Evolutionary conservation across 2,113 vertebrate species (phyloP).

Genomic region (Gadus macrocephalus): DNA sequence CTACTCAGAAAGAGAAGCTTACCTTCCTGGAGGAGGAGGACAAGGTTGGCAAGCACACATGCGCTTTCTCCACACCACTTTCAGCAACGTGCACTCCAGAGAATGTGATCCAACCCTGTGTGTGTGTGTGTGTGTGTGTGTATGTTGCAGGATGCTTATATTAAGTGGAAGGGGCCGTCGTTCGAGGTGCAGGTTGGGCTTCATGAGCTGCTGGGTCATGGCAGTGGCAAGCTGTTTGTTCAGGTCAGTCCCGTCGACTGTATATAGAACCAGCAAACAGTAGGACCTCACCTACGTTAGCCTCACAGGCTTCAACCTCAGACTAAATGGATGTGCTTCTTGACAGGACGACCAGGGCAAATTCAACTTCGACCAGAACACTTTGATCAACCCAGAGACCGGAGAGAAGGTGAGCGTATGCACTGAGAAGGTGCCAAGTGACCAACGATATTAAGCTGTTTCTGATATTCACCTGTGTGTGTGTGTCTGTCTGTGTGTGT

Average conservation of each 20-base stretch:
- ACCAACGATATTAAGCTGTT: not conserved
- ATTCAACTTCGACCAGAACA: conserved; percentile 82
- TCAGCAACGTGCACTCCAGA: no score
- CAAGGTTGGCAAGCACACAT: conserved; percentile 67
- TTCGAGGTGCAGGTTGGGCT: conserved; percentile 92
- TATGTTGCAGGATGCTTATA: conserved; percentile 78
- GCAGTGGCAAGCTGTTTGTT: conserved; percentile 87
- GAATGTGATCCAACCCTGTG: not conserved
- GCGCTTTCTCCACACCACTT: no score
- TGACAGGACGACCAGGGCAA: conserved; percentile 78
- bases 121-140: not conserved
- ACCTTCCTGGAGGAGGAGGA: conserved; percentile 84
- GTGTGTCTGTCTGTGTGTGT: not conserved
- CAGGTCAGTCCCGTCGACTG: conserved; percentile 68
- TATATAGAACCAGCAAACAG: no score
- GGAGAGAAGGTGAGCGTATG: conserved; percentile 75
- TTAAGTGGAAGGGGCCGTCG: conserved; percentile 84
- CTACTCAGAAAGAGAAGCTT: conserved; percentile 82
- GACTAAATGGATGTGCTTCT: not conserved
- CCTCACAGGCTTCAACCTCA: no score
- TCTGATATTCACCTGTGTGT: not conserved
- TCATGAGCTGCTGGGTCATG: conserved; percentile 86
- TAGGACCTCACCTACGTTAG: no score
- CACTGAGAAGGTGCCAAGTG: no score
- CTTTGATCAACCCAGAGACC: conserved; percentile 82